Base-by-base conservation (phyloP, 2,888 invertebrate species). In the Conchocele bisecta region DNA sequence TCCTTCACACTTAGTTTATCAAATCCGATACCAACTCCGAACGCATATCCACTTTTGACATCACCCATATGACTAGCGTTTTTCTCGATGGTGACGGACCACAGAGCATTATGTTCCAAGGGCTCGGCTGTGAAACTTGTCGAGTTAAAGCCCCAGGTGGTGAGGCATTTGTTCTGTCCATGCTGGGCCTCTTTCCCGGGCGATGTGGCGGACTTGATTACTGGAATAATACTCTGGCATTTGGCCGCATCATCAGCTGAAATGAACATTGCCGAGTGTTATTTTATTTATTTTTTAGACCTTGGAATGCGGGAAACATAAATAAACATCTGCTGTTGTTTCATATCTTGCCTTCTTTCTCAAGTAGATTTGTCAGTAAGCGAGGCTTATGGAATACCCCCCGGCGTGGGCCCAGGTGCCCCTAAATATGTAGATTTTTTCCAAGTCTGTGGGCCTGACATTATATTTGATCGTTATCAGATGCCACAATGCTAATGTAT, bases 71-170 rank as follows among this genome's bases (percentile, higher is more conserved):
- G 86, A 59, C 81, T 83, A 17, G 83, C 72, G 75, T 89, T 89
- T 42, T 83, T 82, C 74, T 87, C 87, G 2, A 89, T 75, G 13
- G 86, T 85, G 20, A 89, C 84, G 0, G 87, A 84, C 89, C 89
- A 89, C 51, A 85, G 79, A 20, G 84, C 76, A 53, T 74, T 81
- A 15, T 59, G 57, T 5, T 67, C 44, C 17, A 89, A 65, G 2
- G 78, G 71, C 65, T 88, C 89, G 1, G 88, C 89, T 4, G 87
- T 89, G 59, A 89, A 89, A n/a, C 86, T 87, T 6, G 88, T 88
- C 13, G 87, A 88, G 71, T 83, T 86, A 59, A 88, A 89, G 1
- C 89, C 89, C 89, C 89, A 89, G 6, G 89, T 89, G 57, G 86
- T 87, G 7, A 89, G 79, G 58, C 82, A 86, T 56, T 87, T 87